Conservation (phyloP, 2,113 vertebrate species). For the Parotia lawesii region DNA sequence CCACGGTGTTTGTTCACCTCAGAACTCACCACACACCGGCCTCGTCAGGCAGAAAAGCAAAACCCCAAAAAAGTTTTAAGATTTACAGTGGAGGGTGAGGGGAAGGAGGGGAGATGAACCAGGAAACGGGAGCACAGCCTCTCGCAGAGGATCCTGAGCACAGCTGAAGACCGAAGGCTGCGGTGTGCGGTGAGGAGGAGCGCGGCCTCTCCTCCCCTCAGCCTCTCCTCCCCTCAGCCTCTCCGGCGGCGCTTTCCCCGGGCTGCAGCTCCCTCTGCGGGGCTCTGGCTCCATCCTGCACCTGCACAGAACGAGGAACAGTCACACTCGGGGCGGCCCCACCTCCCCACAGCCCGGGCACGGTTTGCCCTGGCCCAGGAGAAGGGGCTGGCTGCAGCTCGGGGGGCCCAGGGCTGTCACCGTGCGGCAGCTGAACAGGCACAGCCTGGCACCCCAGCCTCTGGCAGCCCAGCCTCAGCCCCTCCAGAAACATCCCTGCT, state of each 20-base stretch:
- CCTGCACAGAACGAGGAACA: neutral
- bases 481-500: neutral
- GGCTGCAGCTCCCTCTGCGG: neutral
- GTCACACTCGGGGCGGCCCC: neutral
- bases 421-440: neutral
- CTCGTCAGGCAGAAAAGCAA: neutral
- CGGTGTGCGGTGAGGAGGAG: neutral
- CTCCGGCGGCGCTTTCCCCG: neutral
- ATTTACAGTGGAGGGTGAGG: neutral
- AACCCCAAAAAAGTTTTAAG: neutral
- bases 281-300: neutral
- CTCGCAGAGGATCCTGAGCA: neutral
- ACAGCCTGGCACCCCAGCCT: neutral
- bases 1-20: rapidly evolving
- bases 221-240: neutral
- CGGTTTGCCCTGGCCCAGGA: neutral
- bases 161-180: neutral
- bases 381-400: neutral
- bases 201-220: rapidly evolving
- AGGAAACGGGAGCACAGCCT: rapidly evolving
- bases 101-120: neutral
- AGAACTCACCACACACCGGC: neutral
- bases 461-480: neutral
- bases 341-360: neutral
- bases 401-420: rapidly evolving